Conservation (phyloP, 23 tunicate species). For the Phallusia fumigata region DNA sequence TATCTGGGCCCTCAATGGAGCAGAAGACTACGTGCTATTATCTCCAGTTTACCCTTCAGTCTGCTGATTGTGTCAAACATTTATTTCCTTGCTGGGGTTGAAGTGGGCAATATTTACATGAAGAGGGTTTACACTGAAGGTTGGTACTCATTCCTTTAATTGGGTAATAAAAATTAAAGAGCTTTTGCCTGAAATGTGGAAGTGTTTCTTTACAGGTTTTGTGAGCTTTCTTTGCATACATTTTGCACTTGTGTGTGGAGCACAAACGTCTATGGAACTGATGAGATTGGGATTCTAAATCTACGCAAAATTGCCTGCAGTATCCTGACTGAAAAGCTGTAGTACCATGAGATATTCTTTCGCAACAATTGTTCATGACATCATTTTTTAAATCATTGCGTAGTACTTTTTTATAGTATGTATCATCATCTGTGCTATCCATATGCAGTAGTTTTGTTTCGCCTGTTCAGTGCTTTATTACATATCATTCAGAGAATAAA, state of each 20-base stretch:
- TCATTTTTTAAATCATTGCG: too few relatives aligned
- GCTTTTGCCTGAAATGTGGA: neutral
- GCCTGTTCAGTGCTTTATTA: too few relatives aligned
- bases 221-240: conserved; percentile 23
- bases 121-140: conserved; percentile 49
- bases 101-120: conserved; percentile 39
- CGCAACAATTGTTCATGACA: too few relatives aligned
- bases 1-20: conserved; percentile 51
- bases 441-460: too few relatives aligned
- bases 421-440: too few relatives aligned
- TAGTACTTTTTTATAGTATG: too few relatives aligned
- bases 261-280: conserved; percentile 68
- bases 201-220: neutral
- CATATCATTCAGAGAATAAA: too few relatives aligned
- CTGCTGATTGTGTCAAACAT: conserved; percentile 64
- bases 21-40: conserved; percentile 51
- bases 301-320: neutral
- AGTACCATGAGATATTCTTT: too few relatives aligned
- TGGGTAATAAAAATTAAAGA: too few relatives aligned
- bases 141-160: neutral
- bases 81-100: conserved; percentile 50
- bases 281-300: conserved; percentile 32
- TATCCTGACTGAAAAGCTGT: too few relatives aligned
- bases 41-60: conserved; percentile 60
- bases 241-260: conserved; percentile 47